A percentile compares a stretch with the other conserved stretches of the same genome.
Evolutionary conservation across 2,888 invertebrate genomes (phyloP).

Genomic region (Eilema griseolum): DNA sequence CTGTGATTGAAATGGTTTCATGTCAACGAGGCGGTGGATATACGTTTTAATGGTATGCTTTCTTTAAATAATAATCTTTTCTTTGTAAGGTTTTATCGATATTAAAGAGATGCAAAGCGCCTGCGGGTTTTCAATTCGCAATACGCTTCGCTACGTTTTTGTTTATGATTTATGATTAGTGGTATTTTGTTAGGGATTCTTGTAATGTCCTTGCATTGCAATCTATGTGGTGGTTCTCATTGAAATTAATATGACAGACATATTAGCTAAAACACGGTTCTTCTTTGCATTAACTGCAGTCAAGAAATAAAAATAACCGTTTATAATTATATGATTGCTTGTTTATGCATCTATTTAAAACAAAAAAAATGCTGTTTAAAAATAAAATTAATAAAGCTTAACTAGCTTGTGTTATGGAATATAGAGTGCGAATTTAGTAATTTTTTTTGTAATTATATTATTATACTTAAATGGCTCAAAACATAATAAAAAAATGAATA

Average conservation of each 20-base stretch:
- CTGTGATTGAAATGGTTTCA: slow-evolving; percentile 30
- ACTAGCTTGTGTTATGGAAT: no score
- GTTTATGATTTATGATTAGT: not conserved
- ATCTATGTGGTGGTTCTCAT: not conserved
- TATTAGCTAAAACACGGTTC: not conserved
- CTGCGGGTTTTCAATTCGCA: slow-evolving; percentile 13
- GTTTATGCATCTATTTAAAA: not conserved
- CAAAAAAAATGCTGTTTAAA: no score
- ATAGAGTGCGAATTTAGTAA: no score
- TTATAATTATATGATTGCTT: not conserved
- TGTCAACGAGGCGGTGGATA: slow-evolving; percentile 18
- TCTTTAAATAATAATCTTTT: slow-evolving; percentile 1
- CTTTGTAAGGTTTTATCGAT: not conserved
- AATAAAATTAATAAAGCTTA: no score
- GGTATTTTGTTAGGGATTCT: not conserved
- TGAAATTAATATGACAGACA: not conserved
- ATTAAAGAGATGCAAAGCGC: slow-evolving; percentile 7
- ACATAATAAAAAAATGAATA: not conserved
- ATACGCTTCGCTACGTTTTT: not conserved
- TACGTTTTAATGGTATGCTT: slow-evolving; percentile 43
- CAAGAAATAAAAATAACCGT: not conserved
- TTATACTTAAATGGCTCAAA: no score
- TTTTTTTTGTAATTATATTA: no score
- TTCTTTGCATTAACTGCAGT: not conserved
- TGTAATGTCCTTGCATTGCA: not conserved